A percentile compares a stretch with the other conserved stretches of the same genome.
Evolutionary conservation across 2,113 vertebrate species (phyloP).

Genomic region (Podocnemis expansa): DNA sequence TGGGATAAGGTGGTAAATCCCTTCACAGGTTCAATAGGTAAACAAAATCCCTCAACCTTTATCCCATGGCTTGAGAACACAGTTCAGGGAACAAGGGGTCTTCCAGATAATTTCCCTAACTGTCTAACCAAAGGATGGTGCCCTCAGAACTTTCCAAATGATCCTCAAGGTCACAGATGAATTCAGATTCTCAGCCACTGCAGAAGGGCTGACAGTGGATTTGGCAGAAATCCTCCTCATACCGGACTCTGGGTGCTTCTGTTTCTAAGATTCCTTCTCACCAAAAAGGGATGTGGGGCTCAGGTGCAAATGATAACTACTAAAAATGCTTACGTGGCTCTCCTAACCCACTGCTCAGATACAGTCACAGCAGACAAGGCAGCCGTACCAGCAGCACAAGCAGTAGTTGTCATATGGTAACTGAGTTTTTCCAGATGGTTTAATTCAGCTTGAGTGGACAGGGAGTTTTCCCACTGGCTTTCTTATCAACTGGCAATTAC

Average conservation of each 20-base stretch:
- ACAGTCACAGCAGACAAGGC: not conserved
- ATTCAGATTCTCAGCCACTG: not conserved
- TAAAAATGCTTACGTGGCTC: not conserved
- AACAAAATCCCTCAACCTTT: not conserved
- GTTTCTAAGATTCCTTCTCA: not conserved
- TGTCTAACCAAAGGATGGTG: not conserved
- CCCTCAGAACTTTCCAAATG: not conserved
- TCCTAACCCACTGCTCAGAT: not conserved
- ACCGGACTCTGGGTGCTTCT: not conserved
- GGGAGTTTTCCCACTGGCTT: not conserved
- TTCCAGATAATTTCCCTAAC: not conserved
- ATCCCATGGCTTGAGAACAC: not conserved
- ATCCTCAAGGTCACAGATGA: not conserved
- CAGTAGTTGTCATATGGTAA: not conserved
- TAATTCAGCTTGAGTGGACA: not conserved
- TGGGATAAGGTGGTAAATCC: not conserved
- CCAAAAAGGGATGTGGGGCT: not conserved
- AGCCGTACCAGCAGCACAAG: not conserved
- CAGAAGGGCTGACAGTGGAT: not conserved
- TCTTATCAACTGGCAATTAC: not conserved
- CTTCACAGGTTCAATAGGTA: not conserved
- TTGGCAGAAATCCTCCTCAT: not conserved
- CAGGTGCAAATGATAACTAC: not conserved
- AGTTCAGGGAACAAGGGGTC: not conserved
- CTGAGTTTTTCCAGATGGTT: not conserved